Percentiles rank a stretch among this genome's conserved stretches.
These are phyloP conservation scores for Heliconius charithonia DNA, from an alignment of 2,888 invertebrate species.

Conservation along the genomic window DNA sequence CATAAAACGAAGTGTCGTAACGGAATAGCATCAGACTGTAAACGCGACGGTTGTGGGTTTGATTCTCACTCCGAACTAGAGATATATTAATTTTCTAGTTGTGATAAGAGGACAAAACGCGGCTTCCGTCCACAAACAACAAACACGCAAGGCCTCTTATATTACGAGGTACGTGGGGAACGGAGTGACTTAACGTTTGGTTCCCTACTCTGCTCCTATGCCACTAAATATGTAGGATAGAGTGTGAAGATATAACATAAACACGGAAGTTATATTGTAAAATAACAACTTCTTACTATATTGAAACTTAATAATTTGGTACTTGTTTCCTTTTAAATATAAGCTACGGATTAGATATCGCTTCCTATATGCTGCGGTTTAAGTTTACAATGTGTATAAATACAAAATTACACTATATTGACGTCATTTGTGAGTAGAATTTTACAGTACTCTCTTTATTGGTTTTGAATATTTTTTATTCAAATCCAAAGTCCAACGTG, in stretches of 20 bases:
- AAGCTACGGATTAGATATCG: background rate
- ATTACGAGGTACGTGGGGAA: no score
- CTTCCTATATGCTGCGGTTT: background rate
- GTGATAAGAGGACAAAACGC: no score
- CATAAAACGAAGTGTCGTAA: no score
- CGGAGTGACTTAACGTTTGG: no score
- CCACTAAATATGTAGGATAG: no score
- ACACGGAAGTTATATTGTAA: background rate
- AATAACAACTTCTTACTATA: background rate
- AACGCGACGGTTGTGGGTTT: no score
- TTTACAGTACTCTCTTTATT: background rate
- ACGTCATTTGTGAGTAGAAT: background rate
- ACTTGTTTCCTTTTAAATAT: slow-evolving; percentile 9
- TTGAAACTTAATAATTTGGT: background rate
- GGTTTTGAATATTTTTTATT: background rate
- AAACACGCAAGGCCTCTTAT: no score
- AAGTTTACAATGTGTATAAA: background rate
- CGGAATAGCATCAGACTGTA: no score
- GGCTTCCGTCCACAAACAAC: no score
- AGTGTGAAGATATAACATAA: background rate
- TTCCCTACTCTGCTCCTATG: no score
- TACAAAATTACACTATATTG: background rate
- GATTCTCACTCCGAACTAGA: no score
- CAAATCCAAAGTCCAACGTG: background rate
- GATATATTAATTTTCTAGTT: no score